Base-by-base conservation (phyloP, 2,113 vertebrate species). In the Brachionichthys hirsutus region DNA sequence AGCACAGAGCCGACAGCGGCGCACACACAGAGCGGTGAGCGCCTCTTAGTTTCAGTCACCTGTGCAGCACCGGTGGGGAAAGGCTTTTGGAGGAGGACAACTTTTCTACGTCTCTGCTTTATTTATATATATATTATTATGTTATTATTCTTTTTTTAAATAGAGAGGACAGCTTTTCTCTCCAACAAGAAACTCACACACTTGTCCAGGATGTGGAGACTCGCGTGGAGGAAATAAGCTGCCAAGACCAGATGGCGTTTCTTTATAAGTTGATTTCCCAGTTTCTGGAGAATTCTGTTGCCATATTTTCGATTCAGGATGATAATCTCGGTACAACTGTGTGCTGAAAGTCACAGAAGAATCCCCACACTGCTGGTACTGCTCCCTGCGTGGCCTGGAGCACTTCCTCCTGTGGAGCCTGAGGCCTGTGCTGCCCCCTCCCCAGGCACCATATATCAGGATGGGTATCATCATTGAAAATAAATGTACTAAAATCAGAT, bases 221-320 rank as follows among this genome's bases (percentile, higher is more conserved):
- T 74, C 55, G 46, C 45, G 53, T 63, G 51, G 41, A 52, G 17
- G 22, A 56, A 58, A 48, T 47, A 66, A 53, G 57, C 71, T 65
- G 62, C 68, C 68, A 76, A 73, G 64, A 82, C 49, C 72, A 74
- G 61, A 74, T 72, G 54, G 65, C n/a, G 15, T 52, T 78, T n/a
- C 17, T 77, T 69, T 75, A 62, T 34, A 76, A 47, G 35, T 41
- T 53, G 16, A 62, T 77, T 67, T 73, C 38, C 66, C 46, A 58
- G 4, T 77, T 73, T 75, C 12, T 38, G 13, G 18, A 62, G 15
- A 56, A 14, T 30, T 56, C 46, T 63, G 34, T 20, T 17, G 18
- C 54, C 19, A 36, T 48, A 22, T 59, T 60, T 54, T 54, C 57
- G 43, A 22, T 17, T 69, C 60, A 49, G 34, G 66, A 62, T 20